Base-by-base conservation (phyloP, 2,888 invertebrate genomes). In the Petrolisthes cinctipes region DNA sequence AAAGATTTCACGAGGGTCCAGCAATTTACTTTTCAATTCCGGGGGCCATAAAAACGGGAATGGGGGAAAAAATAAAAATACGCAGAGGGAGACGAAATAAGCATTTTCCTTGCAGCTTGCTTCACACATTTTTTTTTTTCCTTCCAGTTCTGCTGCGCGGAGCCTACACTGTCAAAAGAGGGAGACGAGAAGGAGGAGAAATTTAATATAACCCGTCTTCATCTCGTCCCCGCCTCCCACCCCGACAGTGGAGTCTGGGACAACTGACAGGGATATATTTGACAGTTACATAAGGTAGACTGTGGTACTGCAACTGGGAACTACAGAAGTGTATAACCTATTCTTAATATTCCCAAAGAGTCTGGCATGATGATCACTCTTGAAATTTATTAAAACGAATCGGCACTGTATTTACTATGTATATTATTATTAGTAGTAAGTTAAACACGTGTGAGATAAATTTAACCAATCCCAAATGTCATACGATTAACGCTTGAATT, bases 21-120 rank as follows among this genome's bases (percentile, higher is more conserved):
- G 71, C 71, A 71, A 71, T 71, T 71, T 71, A 71, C 71, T 71
- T 71, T 71, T 71, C 14, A n/a, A 71, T 17, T 71, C 71, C 6
- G 71, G 5, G 6, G 71, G 71, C 71, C 71, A 4, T 71, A n/a
- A 37, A 37, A 37, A 37, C 37, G 37, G 37, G 37, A 37, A 37
- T 37, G 37, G 37, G 0, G 37, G 37, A 37, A 37, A 37, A 61
- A 14, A 61, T 14, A 61, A 71, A 71, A 71, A n/a, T n/a, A 6
- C 20, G 71, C 71, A 17, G 20, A 71, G 71, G 20, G 71, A 71
- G 71, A 71, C 71, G 71, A 20, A 71, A 71, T 71, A 71, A 71
- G 5, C 71, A 71, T n/a, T 14, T 71, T 71, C 37, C 37, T 37
- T 14, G 20, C n/a, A 71, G 6, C 20, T 71, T 14, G 14, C 20